These are phyloP conservation scores for Drosophila demipolita DNA, from an alignment of 2,888 invertebrate genomes.

Conservation along the genomic window DNA sequence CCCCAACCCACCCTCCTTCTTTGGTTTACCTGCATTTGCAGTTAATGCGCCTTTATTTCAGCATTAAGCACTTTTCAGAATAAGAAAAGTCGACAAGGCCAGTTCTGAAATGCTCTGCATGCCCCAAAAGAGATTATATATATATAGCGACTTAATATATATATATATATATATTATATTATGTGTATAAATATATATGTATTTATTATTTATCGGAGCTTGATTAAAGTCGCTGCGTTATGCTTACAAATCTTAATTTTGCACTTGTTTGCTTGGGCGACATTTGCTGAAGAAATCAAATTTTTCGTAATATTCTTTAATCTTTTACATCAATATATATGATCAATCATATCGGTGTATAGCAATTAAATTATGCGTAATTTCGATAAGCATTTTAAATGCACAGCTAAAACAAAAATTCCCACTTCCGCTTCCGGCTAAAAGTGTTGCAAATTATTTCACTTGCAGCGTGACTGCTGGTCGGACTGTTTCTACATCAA, in stretches of 20 bases:
- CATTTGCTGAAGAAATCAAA: too few species aligned
- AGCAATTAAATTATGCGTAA: not conserved
- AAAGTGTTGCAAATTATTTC: not conserved
- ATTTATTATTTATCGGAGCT: not conserved
- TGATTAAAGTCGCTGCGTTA: not conserved
- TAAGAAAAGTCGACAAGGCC: not conserved
- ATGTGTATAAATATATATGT: not conserved
- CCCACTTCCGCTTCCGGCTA: not conserved
- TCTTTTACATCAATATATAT: not conserved
- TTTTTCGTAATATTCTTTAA: not conserved
- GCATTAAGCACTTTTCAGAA: conserved; percentile 44
- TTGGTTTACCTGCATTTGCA: conserved; percentile 23
- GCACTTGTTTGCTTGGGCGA: not conserved
- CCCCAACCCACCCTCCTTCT: not conserved
- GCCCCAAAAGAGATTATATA: not conserved
- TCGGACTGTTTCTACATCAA: not conserved
- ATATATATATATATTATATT: too few species aligned
- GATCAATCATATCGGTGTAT: not conserved
- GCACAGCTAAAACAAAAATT: not conserved
- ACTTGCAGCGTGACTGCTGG: not conserved
- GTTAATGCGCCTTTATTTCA: conserved; percentile 64
- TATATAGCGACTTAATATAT: not conserved
- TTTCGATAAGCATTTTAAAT: not conserved
- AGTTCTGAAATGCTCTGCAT: not conserved
- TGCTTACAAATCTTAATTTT: not conserved